A percentile compares a stretch with the other conserved stretches of the same genome.
These are phyloP conservation scores for Drosophila ananassae DNA, from an alignment of 1,140 invertebrate genomes.

Conservation along the genomic window DNA sequence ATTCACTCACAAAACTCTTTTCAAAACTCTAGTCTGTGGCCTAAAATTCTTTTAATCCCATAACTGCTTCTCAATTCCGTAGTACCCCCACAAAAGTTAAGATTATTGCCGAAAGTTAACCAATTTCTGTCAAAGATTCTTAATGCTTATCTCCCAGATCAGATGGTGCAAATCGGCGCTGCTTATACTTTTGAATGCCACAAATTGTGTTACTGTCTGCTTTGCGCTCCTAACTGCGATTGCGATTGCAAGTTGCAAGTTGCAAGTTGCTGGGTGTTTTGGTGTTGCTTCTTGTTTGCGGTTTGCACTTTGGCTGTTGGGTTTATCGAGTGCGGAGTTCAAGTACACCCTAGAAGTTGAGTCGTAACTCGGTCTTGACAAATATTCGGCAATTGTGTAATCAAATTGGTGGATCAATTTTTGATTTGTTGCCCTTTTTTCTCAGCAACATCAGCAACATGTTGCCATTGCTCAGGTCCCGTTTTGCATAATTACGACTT, in stretches of 20 bases:
- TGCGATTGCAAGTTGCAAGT: constrained; percentile 18
- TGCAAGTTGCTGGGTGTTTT: constrained; percentile 12
- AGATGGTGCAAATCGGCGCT: constrained; percentile 43
- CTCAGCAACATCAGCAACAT: constrained; percentile 6
- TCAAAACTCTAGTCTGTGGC: too few relatives aligned
- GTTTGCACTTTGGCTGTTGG: constrained; percentile 48
- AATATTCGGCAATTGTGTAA: constrained; percentile 57
- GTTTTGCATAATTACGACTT: constrained; percentile 74
- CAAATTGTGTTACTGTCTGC: constrained; percentile 52
- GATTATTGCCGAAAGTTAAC: constrained; percentile 4
- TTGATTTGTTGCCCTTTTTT: not conserved
- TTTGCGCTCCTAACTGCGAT: constrained; percentile 25
- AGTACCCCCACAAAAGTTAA: not conserved
- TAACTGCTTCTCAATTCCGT: not conserved
- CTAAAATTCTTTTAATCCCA: not conserved
- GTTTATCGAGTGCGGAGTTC: constrained; percentile 54
- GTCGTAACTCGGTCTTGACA: constrained; percentile 22
- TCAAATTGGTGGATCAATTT: constrained; percentile 15
- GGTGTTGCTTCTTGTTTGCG: constrained; percentile 32
- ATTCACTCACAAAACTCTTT: too few relatives aligned
- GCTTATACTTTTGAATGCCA: constrained; percentile 65
- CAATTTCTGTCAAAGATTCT: constrained; percentile 56
- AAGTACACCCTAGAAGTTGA: constrained; percentile 56
- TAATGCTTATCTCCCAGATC: constrained; percentile 59
- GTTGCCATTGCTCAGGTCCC: not conserved